phyloP scores from a whole-genome alignment of 2,888 invertebrate genomes.

The Orthonevra nobilis region DNA sequence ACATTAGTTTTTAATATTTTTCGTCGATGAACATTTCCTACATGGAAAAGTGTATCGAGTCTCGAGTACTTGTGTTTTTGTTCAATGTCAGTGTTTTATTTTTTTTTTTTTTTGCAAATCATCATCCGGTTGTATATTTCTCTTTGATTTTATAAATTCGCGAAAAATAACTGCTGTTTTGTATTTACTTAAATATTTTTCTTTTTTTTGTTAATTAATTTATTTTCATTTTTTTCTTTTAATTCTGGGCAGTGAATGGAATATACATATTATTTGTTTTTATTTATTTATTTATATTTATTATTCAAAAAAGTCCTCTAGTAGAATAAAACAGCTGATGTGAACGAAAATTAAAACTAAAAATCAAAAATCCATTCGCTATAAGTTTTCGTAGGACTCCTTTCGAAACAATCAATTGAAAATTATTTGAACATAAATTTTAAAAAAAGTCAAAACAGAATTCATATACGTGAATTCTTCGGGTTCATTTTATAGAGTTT shows the following conservation, averaged over 20 bases:
- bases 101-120: background rate
- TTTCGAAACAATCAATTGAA: slow-evolving; percentile 34
- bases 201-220: slow-evolving; percentile 10
- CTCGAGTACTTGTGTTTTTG: slow-evolving; percentile 21
- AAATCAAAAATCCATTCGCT: slow-evolving; percentile 8
- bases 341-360: background rate
- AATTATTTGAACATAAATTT: slow-evolving; percentile 6
- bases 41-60: slow-evolving; percentile 41
- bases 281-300: slow-evolving; percentile 28
- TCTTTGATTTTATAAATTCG: slow-evolving; percentile 34
- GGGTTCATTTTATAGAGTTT: background rate
- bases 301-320: slow-evolving; percentile 10
- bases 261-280: slow-evolving; percentile 59
- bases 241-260: slow-evolving; percentile 69
- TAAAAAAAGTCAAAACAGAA: background rate
- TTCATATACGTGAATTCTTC: slow-evolving; percentile 35
- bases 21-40: slow-evolving; percentile 24
- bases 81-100: slow-evolving; percentile 12
- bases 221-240: slow-evolving; percentile 47
- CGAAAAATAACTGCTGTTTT: slow-evolving; percentile 26
- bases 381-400: slow-evolving; percentile 36
- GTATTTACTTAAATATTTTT: slow-evolving; percentile 19
- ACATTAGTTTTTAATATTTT: too few species aligned
- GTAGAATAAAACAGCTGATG: too few species aligned
- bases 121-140: slow-evolving; percentile 26